These are phyloP conservation scores for Eumeta japonica DNA, from an alignment of 1,140 invertebrate genomes.

Conservation along the genomic window DNA sequence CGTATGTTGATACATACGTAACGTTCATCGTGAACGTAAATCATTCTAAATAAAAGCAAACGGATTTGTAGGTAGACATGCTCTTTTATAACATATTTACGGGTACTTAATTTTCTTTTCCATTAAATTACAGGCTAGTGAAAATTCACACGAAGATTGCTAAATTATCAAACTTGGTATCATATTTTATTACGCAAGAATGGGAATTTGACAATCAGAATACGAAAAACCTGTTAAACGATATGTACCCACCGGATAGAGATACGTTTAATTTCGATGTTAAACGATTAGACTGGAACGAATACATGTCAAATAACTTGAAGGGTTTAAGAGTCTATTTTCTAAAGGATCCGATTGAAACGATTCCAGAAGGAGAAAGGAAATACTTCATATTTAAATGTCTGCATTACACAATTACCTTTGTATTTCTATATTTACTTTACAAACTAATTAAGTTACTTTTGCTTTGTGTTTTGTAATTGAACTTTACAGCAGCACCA, in stretches of 20 bases:
- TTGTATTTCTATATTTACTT: constrained; percentile 9
- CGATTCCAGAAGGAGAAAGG: constrained; percentile 29
- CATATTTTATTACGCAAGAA: constrained; percentile 69
- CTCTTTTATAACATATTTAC: neutral
- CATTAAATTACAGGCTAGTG: constrained; percentile 62
- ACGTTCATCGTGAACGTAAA: too few relatives aligned
- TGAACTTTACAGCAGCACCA: too few relatives aligned
- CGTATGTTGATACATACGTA: too few relatives aligned
- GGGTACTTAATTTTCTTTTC: neutral
- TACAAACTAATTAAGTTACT: too few relatives aligned
- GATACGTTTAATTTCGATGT: constrained; percentile 63
- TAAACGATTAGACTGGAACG: constrained; percentile 58
- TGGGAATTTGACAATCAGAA: constrained; percentile 74
- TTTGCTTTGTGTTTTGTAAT: too few relatives aligned
- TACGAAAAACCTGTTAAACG: constrained; percentile 39
- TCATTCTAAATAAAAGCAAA: neutral
- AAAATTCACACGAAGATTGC: constrained; percentile 73
- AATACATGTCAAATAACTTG: constrained; percentile 60
- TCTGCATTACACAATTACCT: constrained; percentile 20
- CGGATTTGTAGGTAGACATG: neutral
- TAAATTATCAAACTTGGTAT: constrained; percentile 67
- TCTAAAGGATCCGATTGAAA: constrained; percentile 61
- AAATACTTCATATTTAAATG: constrained; percentile 21
- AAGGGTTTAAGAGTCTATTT: constrained; percentile 61
- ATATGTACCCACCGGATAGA: constrained; percentile 59